Percentiles rank a stretch among this genome's conserved stretches.
phyloP scores from a whole-genome alignment of 2,113 vertebrate genomes.

The Poeciliopsis turrubarensis region DNA sequence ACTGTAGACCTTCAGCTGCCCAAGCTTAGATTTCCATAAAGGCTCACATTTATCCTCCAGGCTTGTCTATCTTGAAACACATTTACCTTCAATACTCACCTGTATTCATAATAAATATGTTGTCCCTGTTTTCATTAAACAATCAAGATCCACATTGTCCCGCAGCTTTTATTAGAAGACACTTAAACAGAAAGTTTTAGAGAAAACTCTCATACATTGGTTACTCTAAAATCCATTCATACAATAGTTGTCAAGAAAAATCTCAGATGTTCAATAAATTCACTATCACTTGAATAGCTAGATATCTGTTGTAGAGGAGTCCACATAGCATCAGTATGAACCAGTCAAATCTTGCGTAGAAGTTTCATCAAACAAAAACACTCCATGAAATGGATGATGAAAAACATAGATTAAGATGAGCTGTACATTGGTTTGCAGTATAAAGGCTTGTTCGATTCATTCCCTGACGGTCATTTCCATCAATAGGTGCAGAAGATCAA shows the following conservation, averaged over 20 bases:
- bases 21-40: background rate
- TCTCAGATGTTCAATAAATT: constrained; percentile 52
- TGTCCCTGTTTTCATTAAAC: background rate
- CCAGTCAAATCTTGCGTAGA: constrained; percentile 43
- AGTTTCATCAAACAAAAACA: constrained; percentile 66
- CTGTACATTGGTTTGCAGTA: constrained; percentile 76
- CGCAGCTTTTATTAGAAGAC: constrained; percentile 70
- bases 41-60: background rate
- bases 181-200: constrained; percentile 56
- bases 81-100: background rate
- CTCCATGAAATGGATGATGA: constrained; percentile 46
- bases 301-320: constrained; percentile 70
- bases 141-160: constrained; percentile 39
- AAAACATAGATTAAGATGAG: constrained; percentile 60
- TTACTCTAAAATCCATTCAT: constrained; percentile 51
- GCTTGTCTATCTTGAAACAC: background rate
- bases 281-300: constrained; percentile 62
- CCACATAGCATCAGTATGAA: constrained; percentile 67
- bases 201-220: constrained; percentile 37
- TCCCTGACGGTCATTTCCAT: constrained; percentile 55
- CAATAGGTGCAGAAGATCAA: constrained; percentile 42
- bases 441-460: constrained; percentile 64
- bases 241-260: constrained; percentile 44
- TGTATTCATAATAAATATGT: background rate
- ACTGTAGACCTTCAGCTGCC: background rate